A percentile compares a stretch with the other conserved stretches of the same genome.
Conservation (phyloP, 2,888 invertebrate genomes). For the Abrostola tripartita region DNA sequence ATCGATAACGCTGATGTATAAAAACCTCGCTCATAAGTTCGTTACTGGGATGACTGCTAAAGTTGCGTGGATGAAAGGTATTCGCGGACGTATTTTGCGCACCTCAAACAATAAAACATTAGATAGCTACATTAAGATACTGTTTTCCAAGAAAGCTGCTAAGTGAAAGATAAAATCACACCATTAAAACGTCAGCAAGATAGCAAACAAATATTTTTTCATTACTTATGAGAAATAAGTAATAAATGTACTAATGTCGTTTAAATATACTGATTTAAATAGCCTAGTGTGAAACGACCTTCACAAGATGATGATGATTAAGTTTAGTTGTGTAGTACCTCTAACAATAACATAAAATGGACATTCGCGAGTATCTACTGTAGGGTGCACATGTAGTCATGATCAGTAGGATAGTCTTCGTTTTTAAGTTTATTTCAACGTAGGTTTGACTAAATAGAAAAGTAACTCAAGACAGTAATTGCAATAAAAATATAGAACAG, state of each 20-base stretch:
- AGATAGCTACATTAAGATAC: neutral
- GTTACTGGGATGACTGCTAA: too few species aligned
- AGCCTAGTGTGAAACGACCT: conserved; percentile 59
- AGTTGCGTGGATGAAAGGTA: too few species aligned
- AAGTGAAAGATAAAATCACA: conserved; percentile 1
- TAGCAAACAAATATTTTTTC: conserved; percentile 21
- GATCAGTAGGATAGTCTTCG: conserved; percentile 26
- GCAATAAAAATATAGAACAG: conserved; percentile 28
- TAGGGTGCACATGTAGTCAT: conserved; percentile 28
- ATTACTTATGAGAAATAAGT: conserved; percentile 19
- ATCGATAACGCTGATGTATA: too few species aligned
- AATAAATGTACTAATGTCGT: conserved; percentile 20
- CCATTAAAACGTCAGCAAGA: neutral
- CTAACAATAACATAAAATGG: conserved; percentile 55
- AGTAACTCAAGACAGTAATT: conserved; percentile 3
- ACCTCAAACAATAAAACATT: neutral
- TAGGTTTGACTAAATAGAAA: neutral
- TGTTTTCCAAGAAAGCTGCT: neutral
- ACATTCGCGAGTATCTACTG: conserved; percentile 26
- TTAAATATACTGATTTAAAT: conserved; percentile 64
- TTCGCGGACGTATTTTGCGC: neutral
- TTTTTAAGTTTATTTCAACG: neutral
- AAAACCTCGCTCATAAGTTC: too few species aligned
- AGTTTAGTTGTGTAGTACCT: conserved; percentile 65
- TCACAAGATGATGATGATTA: conserved; percentile 65